Evolutionary conservation across 1,140 invertebrate species (phyloP), one percentile per base, ranked within the genome.

Genomic region (Drosophila chauvacae): DNA sequence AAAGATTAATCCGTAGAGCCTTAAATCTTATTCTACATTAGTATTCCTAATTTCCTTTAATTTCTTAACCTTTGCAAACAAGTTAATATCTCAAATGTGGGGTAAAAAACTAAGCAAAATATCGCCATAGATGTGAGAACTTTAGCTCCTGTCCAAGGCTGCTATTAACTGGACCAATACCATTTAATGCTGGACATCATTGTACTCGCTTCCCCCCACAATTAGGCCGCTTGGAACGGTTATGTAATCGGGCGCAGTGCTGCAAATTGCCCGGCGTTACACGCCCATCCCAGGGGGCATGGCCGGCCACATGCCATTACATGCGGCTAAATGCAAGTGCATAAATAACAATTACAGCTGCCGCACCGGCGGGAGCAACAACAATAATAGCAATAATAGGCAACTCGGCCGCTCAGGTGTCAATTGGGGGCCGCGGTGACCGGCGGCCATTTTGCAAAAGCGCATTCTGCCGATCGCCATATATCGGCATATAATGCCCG

Each of bases 261-360:
- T 76, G 77, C 75, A 80, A 82, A 87, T 90, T 72, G 77, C 80
- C 80, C 80, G 55, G 84, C 68, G 80, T 80, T 73, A 80, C 80
- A 84, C 80, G 84, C 84, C 84, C 77, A 71, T 70, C 60, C 84
- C 73, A 56, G 53, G 84, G 72, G 84, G 84, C 80, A 85, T 81
- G 85, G 48, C n/a, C 26, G 48, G 73, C 69, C 68, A 64, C 73
- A 73, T 80, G 72, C 80, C 65, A 85, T 90, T 90, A 85, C 80
- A 90, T 13, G 33, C 69, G 69, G 81, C 75, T 76, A 88, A 90
- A 88, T 88, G 85, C 85, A 90, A 88, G 77, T 88, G 81, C 85
- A 88, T 88, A 88, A 88, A 88, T 88, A 88, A 88, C 85, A 88
- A 88, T 88, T 88, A 88, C 81, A 79, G 70, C 66, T 59, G 64